phyloP scores from a whole-genome alignment of 2,113 vertebrate genomes.

The Rynchops niger region DNA sequence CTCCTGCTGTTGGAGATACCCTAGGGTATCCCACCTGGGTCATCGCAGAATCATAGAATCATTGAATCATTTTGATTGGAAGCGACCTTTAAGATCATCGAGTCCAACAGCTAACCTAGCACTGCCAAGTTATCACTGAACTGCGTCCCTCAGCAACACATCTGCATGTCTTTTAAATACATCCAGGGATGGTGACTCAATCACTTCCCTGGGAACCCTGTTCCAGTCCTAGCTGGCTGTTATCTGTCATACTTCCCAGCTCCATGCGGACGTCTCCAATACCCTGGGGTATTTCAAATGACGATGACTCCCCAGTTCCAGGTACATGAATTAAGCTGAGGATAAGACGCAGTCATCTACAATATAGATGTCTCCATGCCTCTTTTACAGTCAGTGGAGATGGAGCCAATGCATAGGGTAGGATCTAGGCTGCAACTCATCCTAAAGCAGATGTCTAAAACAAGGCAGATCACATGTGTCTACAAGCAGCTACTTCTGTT shows the following conservation, averaged over 20 bases:
- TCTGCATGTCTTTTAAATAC: too few relatives aligned
- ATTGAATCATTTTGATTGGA: too few relatives aligned
- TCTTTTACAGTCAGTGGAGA: not conserved
- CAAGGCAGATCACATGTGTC: not conserved
- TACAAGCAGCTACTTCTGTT: not conserved
- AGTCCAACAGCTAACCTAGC: too few relatives aligned
- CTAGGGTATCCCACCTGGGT: not conserved
- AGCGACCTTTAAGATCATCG: too few relatives aligned
- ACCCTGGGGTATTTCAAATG: not conserved
- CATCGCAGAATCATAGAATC: not conserved
- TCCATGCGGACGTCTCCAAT: not conserved
- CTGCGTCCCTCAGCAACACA: too few relatives aligned
- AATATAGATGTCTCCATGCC: accelerated
- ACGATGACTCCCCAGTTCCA: not conserved
- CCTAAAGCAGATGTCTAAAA: not conserved
- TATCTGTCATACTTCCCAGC: not conserved
- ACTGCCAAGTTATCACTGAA: too few relatives aligned
- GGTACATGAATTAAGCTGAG: not conserved
- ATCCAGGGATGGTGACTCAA: too few relatives aligned
- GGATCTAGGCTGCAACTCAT: not conserved
- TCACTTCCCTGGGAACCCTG: too few relatives aligned
- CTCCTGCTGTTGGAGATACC: not conserved
- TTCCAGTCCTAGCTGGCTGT: not conserved
- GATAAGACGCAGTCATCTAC: not conserved
- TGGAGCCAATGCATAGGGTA: not conserved